Conservation (phyloP, 2,797 vertebrate genomes). For the Poeciliopsis turneri region DNA sequence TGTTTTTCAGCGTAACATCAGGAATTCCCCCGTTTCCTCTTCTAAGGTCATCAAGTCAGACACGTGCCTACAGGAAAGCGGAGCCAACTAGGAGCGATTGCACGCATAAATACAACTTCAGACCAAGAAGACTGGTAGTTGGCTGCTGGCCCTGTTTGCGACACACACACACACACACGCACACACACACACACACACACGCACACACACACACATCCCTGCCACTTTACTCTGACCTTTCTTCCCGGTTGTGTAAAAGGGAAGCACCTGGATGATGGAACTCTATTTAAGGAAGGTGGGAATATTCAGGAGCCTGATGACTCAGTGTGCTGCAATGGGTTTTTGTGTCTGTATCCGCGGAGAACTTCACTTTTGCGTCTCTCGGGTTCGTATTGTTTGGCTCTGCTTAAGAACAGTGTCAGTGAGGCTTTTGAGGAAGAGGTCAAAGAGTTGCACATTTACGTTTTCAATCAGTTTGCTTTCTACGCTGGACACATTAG, state of each 20-base stretch:
- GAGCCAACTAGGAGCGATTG: slow-evolving; percentile 29
- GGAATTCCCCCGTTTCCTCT: slow-evolving; percentile 24
- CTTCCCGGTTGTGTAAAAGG: slow-evolving; percentile 51
- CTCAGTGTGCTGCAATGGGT: not conserved
- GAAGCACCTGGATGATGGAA: slow-evolving; percentile 72
- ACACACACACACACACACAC: slow-evolving; percentile 19
- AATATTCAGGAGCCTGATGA: slow-evolving; percentile 52
- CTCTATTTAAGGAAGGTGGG: slow-evolving; percentile 63
- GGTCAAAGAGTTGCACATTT: slow-evolving; percentile 2
- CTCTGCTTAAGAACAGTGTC: slow-evolving; percentile 19
- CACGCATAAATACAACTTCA: slow-evolving; percentile 64
- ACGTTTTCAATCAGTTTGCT: not conserved
- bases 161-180: slow-evolving; percentile 22
- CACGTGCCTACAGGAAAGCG: slow-evolving; percentile 73
- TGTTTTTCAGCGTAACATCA: slow-evolving; percentile 23
- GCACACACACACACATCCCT: slow-evolving; percentile 26
- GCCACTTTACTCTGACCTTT: slow-evolving; percentile 48
- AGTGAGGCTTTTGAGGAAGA: not conserved
- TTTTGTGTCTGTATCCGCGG: slow-evolving; percentile 10
- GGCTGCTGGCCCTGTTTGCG: slow-evolving; percentile 43
- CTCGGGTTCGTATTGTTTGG: not conserved
- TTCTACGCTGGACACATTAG: not conserved
- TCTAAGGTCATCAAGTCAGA: slow-evolving; percentile 29
- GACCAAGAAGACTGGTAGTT: slow-evolving; percentile 70
- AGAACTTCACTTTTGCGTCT: not conserved